phyloP scores from a whole-genome alignment of 2,113 vertebrate genomes.

The Anhinga rufa region DNA sequence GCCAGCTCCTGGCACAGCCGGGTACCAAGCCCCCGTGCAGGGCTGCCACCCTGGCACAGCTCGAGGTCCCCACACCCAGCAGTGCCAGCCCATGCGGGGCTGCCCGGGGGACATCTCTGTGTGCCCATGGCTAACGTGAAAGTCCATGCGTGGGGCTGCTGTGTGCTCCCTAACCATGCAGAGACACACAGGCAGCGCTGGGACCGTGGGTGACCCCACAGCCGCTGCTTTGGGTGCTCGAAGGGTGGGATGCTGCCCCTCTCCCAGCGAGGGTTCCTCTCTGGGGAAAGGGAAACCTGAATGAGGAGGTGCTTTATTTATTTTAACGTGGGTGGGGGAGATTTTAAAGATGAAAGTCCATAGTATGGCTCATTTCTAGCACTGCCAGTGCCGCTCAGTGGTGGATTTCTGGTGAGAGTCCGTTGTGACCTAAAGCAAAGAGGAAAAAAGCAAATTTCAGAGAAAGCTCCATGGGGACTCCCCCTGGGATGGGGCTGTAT shows the following conservation, averaged over 20 bases:
- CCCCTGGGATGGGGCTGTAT: neutral
- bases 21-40: accelerated
- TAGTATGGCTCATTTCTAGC: neutral
- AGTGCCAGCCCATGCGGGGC: neutral
- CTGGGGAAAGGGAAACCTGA: neutral
- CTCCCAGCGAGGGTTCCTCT: accelerated
- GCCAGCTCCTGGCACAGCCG: neutral
- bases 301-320: neutral
- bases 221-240: neutral
- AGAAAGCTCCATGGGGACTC: accelerated
- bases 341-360: neutral
- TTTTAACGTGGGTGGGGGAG: neutral
- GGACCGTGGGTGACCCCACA: neutral
- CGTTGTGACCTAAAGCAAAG: neutral
- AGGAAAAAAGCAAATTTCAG: neutral
- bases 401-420: neutral
- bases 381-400: neutral
- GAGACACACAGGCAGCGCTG: neutral
- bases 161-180: accelerated
- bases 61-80: neutral
- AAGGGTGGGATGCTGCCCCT: neutral
- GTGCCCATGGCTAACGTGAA: accelerated
- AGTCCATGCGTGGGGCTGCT: neutral
- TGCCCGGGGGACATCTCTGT: neutral
- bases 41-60: accelerated